Evolutionary conservation across 2,888 invertebrate species (phyloP), one percentile per base, ranked within the genome.

Genomic region (Napeogenes sylphis): DNA sequence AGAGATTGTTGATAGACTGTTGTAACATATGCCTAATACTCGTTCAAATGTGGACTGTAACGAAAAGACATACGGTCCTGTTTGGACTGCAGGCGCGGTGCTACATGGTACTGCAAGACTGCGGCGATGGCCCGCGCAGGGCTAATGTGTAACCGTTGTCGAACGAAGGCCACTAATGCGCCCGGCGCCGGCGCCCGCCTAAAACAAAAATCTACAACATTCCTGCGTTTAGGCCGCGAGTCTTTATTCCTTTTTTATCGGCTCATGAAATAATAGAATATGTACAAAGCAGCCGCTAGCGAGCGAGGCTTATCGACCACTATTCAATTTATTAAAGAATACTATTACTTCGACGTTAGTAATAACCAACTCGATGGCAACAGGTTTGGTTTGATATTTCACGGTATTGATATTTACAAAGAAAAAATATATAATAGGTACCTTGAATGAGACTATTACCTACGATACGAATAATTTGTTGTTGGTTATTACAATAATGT

Each of bases 101-200:
- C 55, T 35, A 54, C 2, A 47, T 54, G 59, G 8, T 53, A 42
- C 21, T 10, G 47, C n/a, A n/a, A 75, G 73, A 46, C 75, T 77
- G 64, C 68, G 74, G 64, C 78, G 80, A 62, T 66, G 80, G 78
- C 77, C 78, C 69, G 79, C 83, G 83, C 66, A 75, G 77, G 76
- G 79, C 83, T 86, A 86, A 86, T 85, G 87, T 83, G 85, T 76
- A 82, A 81, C 75, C 79, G 86, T 70, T 85, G 87, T 85, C 78
- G 70, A 68, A 68, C 68, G 72, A 73, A 80, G 76, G 79, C 75
- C 80, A 77, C 85, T 85, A 86, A 87, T 87, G 86, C 84, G 81
- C 73, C 75, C 86, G 92, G 80, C 91, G 91, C 75, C 92, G 92
- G 83, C 92, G 92, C 76, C 91, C 88, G 80, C 80, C 74, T 82